A percentile compares a stretch with the other conserved stretches of the same genome.
These are phyloP conservation scores for Trichogramma dendrolimi DNA, from an alignment of 2,888 invertebrate genomes.

Conservation along the genomic window DNA sequence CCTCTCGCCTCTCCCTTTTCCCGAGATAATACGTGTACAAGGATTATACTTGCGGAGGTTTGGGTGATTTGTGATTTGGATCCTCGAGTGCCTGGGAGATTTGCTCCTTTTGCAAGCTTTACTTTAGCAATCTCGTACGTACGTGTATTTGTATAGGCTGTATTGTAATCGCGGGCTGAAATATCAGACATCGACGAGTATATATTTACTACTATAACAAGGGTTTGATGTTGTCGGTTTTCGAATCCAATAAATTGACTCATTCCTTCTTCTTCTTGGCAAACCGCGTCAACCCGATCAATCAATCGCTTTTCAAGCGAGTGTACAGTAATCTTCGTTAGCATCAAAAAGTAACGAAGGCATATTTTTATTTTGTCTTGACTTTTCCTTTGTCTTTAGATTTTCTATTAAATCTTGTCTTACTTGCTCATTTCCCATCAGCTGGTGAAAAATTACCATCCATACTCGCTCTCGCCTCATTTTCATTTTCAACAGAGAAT, in stretches of 20 bases:
- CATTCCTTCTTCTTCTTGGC: too few relatives aligned
- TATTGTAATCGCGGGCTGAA: too few relatives aligned
- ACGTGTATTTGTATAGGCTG: conserved; percentile 6
- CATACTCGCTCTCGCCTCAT: conserved; percentile 21
- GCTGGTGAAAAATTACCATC: too few relatives aligned
- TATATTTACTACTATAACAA: too few relatives aligned
- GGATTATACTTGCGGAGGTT: conserved; percentile 8
- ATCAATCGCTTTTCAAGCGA: too few relatives aligned
- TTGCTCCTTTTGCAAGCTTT: conserved; percentile 17
- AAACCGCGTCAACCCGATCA: too few relatives aligned
- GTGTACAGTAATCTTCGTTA: too few relatives aligned
- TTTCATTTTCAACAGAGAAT: conserved; percentile 30
- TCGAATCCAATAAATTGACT: too few relatives aligned
- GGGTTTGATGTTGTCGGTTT: too few relatives aligned
- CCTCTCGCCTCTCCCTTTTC: conserved; percentile 1
- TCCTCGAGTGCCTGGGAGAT: conserved; percentile 27
- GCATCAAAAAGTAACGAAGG: too few relatives aligned
- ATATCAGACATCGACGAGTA: too few relatives aligned
- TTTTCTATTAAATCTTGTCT: conserved; percentile 19
- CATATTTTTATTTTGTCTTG: too few relatives aligned
- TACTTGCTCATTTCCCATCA: background rate
- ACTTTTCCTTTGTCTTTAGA: conserved; percentile 5
- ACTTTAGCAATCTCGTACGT: conserved; percentile 1
- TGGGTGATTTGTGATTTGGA: conserved; percentile 7
- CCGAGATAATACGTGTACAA: conserved; percentile 17